A percentile compares a stretch with the other conserved stretches of the same genome.
Conservation (phyloP, 2,797 vertebrate species). For the Rhabdophis nuchalis region DNA sequence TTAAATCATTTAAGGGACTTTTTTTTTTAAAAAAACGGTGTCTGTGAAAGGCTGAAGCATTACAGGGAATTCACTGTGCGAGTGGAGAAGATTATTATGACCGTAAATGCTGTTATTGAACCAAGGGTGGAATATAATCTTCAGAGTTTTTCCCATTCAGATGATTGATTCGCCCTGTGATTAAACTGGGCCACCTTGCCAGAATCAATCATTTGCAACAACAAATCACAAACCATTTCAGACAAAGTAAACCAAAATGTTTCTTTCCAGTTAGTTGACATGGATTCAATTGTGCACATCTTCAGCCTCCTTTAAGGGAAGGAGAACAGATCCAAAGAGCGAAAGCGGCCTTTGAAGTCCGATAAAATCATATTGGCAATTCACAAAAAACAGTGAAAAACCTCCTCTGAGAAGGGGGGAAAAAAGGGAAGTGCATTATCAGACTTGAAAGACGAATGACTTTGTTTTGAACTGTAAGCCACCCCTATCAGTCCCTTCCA, state of each 20-base stretch:
- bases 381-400: not conserved
- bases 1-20: constrained; percentile 26
- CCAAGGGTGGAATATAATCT: constrained; percentile 16
- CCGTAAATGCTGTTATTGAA: constrained; percentile 43
- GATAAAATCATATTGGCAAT: not conserved
- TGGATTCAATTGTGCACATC: not conserved
- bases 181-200: not conserved
- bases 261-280: not conserved
- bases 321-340: not conserved
- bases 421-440: not conserved
- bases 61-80: not conserved
- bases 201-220: not conserved
- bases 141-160: not conserved
- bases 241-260: not conserved
- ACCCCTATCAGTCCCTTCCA: not conserved
- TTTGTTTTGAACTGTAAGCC: not conserved
- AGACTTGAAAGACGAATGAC: not conserved
- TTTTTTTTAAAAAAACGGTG: not conserved
- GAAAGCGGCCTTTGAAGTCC: not conserved
- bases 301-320: not conserved
- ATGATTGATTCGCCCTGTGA: not conserved
- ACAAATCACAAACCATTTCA: not conserved
- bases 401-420: not conserved
- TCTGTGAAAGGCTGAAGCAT: constrained; percentile 13
- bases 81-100: constrained; percentile 41